Evolutionary conservation across 2,113 vertebrate species (phyloP), one percentile per base, ranked within the genome.

Genomic region (Pangasianodon gigas): DNA sequence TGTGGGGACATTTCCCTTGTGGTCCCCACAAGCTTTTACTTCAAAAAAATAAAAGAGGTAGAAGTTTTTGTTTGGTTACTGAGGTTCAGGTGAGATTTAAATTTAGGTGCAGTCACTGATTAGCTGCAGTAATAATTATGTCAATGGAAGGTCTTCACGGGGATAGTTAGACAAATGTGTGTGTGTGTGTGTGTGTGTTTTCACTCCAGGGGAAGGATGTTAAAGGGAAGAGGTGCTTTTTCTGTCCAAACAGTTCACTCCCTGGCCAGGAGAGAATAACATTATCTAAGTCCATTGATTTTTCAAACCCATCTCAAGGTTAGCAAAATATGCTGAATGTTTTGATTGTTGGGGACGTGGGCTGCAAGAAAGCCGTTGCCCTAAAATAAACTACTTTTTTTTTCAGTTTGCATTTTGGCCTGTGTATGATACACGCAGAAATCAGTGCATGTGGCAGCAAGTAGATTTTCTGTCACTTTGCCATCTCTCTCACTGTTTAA

Each of bases 191-290:
- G 89, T 82, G 52, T 60, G 84, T 87, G 88, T 86, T 37, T 90
- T 85, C 60, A 24, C 62, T 74, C 75, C 54, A 75, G 62, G 85
- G 92, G 92, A 92, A 92, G 91, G 91, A 90, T 92, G 92, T 93
- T 89, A 90, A 92, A 91, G 89, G 94, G 92, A 94, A 95, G 93
- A 95, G 91, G 91, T 94, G 93, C 93, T 92, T 95, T 92, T 95
- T 95, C 93, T 92, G 92, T 94, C 93, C 93, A 93, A 95, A 94
- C 91, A 94, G 92, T 93, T 95, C 92, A 92, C 92, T 91, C 82
- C 88, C 93, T 91, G 92, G 90, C 85, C 91, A 91, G 94, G 94
- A 95, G 95, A 96, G 92, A 94, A 95, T 93, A 96, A 95, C 92
- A 94, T 62, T 62, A 67, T 80, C 62, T 80, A 87, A 89, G 74